phyloP scores from a whole-genome alignment of 1,140 invertebrate genomes.

The Choristoneura fumiferana region DNA sequence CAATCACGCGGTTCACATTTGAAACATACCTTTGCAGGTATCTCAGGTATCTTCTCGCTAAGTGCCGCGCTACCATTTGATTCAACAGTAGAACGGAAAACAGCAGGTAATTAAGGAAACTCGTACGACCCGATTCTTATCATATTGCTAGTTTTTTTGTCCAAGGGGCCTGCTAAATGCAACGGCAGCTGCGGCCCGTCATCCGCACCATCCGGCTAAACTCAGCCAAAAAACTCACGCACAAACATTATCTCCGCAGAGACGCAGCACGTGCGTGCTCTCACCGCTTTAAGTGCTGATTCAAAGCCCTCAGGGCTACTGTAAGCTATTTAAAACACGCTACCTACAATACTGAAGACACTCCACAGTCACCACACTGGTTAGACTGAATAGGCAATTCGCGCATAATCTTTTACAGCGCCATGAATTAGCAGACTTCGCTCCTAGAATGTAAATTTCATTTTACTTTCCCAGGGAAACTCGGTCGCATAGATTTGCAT shows the following conservation, averaged over 20 bases:
- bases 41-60: too few relatives aligned
- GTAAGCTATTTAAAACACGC: neutral
- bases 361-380: too few relatives aligned
- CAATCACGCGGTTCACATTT: too few relatives aligned
- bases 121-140: too few relatives aligned
- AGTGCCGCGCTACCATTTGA: too few relatives aligned
- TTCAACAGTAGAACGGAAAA: too few relatives aligned
- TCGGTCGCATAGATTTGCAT: neutral
- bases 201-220: neutral
- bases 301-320: neutral
- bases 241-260: too few relatives aligned
- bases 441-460: conserved; percentile 2
- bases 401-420: neutral
- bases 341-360: neutral
- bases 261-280: neutral
- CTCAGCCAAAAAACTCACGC: neutral
- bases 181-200: neutral
- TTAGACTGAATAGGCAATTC: neutral
- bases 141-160: too few relatives aligned
- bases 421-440: neutral
- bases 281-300: neutral
- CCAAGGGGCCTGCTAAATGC: neutral
- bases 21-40: too few relatives aligned
- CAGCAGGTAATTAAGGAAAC: too few relatives aligned
- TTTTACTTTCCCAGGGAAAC: conserved; percentile 11